A percentile compares a stretch with the other conserved stretches of the same genome.
Conservation (phyloP, 2,888 invertebrate species). For the Diarsia mendica region DNA sequence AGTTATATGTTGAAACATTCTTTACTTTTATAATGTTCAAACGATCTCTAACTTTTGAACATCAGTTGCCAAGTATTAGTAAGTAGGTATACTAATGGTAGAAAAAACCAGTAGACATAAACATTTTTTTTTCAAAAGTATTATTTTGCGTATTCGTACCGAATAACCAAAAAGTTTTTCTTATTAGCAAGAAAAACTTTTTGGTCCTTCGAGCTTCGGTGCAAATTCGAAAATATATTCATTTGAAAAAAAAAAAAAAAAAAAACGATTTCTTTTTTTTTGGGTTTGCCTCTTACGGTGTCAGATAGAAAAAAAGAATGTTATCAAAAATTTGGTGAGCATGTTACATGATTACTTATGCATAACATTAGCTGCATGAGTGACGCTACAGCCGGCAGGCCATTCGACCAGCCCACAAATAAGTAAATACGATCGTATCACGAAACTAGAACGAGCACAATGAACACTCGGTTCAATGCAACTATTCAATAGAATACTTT, state of each 20-base stretch:
- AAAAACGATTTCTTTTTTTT: no score
- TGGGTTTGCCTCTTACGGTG: no score
- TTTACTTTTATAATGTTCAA: background rate
- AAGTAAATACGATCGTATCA: slow-evolving; percentile 54
- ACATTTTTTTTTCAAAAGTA: no score
- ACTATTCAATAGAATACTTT: slow-evolving; percentile 57
- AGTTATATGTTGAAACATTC: background rate
- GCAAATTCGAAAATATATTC: no score
- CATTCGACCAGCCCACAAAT: slow-evolving; percentile 46
- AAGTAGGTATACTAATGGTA: no score
- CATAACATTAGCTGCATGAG: slow-evolving; percentile 35
- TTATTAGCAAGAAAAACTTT: no score
- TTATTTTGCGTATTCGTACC: no score
- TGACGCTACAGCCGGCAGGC: slow-evolving; percentile 26
- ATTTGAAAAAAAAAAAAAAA: no score
- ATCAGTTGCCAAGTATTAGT: no score
- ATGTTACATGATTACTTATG: slow-evolving; percentile 23
- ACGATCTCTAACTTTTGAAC: background rate
- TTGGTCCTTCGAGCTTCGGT: no score
- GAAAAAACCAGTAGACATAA: no score
- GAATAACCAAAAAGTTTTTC: no score
- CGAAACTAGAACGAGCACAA: slow-evolving; percentile 61
- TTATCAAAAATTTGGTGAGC: background rate
- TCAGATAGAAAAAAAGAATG: background rate
- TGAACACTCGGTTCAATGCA: slow-evolving; percentile 58